A percentile compares a stretch with the other conserved stretches of the same genome.
These are phyloP conservation scores for Nyleta sp. DNA, from an alignment of 2,888 invertebrate genomes.

Conservation along the genomic window DNA sequence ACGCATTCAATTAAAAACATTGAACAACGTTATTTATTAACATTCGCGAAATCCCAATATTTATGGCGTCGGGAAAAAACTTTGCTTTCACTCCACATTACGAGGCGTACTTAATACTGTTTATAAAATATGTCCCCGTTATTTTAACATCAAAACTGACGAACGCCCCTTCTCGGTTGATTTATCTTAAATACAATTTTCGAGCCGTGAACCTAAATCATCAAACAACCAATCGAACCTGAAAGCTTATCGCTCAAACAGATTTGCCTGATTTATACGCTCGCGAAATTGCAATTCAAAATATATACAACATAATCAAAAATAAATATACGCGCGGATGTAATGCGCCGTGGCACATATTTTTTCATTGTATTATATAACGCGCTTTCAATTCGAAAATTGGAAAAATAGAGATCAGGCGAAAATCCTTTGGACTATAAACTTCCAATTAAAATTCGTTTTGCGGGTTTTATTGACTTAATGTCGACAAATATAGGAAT, in stretches of 20 bases:
- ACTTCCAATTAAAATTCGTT: slow-evolving; percentile 58
- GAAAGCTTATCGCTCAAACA: slow-evolving; percentile 47
- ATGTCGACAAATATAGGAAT: slow-evolving; percentile 52
- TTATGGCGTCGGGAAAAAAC: slow-evolving; percentile 40
- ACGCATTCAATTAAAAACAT: slow-evolving; percentile 51
- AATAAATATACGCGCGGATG: slow-evolving; percentile 31
- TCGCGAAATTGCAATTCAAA: slow-evolving; percentile 20
- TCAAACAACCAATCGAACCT: slow-evolving; percentile 33
- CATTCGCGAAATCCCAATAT: slow-evolving; percentile 50
- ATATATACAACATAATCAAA: slow-evolving; percentile 35
- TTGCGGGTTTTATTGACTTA: slow-evolving; percentile 53
- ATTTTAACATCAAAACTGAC: slow-evolving; percentile 28
- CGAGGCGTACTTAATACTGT: slow-evolving; percentile 38
- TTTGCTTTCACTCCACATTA: slow-evolving; percentile 39
- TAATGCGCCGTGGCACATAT: slow-evolving; percentile 9
- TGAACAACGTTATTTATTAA: slow-evolving; percentile 50
- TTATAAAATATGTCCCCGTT: slow-evolving; percentile 45
- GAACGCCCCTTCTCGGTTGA: slow-evolving; percentile 21
- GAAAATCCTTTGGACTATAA: slow-evolving; percentile 49
- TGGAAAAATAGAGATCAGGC: slow-evolving; percentile 44
- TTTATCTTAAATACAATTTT: slow-evolving; percentile 49
- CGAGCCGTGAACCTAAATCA: slow-evolving; percentile 37
- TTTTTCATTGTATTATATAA: slow-evolving; percentile 44
- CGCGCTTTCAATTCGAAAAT: slow-evolving; percentile 29
- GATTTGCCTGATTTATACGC: slow-evolving; percentile 43